Conservation (phyloP, 2,888 invertebrate genomes). For the Drosophila nr. fundita region DNA sequence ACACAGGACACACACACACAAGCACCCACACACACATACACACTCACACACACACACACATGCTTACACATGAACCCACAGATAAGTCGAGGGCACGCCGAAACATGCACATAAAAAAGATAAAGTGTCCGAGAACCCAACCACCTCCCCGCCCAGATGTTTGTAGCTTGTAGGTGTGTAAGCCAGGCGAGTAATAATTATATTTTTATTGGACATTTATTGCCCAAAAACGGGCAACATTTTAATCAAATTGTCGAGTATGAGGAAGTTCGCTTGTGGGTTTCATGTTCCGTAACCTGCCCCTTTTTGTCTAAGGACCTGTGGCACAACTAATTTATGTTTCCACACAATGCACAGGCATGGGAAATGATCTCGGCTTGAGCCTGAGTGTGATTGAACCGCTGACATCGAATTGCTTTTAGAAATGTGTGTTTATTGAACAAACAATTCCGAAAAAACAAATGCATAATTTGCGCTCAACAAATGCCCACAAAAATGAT, state of each 20-base stretch:
- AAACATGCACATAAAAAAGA: constrained; percentile 68
- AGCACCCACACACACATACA: constrained; percentile 11
- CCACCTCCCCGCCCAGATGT: constrained; percentile 20
- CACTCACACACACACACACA: constrained; percentile 30
- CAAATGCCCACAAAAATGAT: constrained; percentile 34
- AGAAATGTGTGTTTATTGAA: constrained; percentile 54
- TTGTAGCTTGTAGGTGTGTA: constrained; percentile 62
- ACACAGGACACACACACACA: constrained; percentile 58
- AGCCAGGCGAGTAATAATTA: constrained; percentile 82
- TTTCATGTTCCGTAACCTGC: constrained; percentile 52
- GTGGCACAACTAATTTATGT: constrained; percentile 56
- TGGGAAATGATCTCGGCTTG: constrained; percentile 27
- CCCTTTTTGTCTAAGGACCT: constrained; percentile 47
- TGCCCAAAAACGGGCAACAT: constrained; percentile 74
- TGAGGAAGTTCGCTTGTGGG: constrained; percentile 10
- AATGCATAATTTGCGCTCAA: constrained; percentile 42
- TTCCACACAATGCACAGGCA: constrained; percentile 19
- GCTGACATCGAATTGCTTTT: constrained; percentile 58
- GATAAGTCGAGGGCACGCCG: constrained; percentile 60
- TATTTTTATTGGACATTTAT: constrained; percentile 84
- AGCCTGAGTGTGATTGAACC: not conserved
- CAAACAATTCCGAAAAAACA: constrained; percentile 45
- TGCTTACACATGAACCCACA: constrained; percentile 30
- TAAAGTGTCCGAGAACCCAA: constrained; percentile 50
- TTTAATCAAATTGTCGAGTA: constrained; percentile 71